phyloP scores from a whole-genome alignment of 2,113 vertebrate species.

The Anoura caudifer region DNA sequence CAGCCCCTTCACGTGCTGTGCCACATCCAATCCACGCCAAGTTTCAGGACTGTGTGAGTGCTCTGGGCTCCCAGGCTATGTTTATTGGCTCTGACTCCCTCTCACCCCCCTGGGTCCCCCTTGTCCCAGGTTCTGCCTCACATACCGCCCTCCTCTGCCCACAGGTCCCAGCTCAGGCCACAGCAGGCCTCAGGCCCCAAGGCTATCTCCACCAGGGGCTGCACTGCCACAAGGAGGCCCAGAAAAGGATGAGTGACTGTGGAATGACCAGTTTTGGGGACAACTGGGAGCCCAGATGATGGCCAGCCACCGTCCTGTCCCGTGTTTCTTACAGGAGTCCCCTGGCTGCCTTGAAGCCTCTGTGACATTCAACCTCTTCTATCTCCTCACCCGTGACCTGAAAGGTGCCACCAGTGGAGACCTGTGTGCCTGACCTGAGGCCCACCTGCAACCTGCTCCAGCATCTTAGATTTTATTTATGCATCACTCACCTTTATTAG shows the following conservation, averaged over 20 bases:
- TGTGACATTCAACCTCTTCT: not conserved
- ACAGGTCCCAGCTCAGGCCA: not conserved
- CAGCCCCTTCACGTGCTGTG: not conserved
- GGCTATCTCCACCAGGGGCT: not conserved
- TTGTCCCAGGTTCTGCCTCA: not conserved
- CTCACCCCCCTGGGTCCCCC: rapidly evolving
- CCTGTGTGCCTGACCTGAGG: not conserved
- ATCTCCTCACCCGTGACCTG: not conserved
- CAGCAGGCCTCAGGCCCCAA: not conserved
- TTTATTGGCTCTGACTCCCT: not conserved
- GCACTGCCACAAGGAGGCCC: not conserved
- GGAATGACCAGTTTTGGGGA: not conserved
- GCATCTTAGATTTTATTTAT: not conserved
- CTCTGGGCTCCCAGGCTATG: not conserved
- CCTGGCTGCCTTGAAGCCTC: not conserved
- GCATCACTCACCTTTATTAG: not conserved
- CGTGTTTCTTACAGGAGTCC: not conserved
- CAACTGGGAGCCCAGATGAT: rapidly evolving
- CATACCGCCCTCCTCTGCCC: not conserved
- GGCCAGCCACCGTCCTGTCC: not conserved
- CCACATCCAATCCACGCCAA: not conserved
- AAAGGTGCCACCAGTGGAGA: not conserved
- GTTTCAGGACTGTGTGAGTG: constrained; percentile 57
- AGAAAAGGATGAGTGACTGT: not conserved
- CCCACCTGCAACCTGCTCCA: not conserved